phyloP scores from a whole-genome alignment of 1,140 invertebrate genomes.

The Danaus melanippus region DNA sequence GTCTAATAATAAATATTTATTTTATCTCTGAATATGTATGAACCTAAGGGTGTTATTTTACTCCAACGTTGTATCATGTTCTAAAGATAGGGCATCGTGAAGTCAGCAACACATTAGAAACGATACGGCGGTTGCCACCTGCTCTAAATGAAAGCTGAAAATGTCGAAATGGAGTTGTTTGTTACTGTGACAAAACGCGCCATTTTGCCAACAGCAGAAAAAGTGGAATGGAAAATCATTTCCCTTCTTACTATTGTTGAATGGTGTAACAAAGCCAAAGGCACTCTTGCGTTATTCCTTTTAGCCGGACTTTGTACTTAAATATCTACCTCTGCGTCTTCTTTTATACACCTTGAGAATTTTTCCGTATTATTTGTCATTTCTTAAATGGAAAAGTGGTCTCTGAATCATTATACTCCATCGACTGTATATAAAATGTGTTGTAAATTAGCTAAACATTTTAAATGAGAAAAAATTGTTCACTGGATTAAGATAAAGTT shows the following conservation, averaged over 20 bases:
- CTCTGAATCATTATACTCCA: slow-evolving; percentile 15
- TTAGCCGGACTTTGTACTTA: slow-evolving; percentile 43
- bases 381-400: slow-evolving; percentile 12
- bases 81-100: slow-evolving; percentile 1
- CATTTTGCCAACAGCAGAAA: slow-evolving; percentile 31
- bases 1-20: too few relatives aligned
- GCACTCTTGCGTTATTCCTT: slow-evolving; percentile 37
- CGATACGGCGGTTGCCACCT: slow-evolving; percentile 29
- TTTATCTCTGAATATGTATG: too few relatives aligned
- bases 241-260: slow-evolving; percentile 46
- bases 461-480: background rate
- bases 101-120: slow-evolving; percentile 28
- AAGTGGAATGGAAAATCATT: slow-evolving; percentile 50
- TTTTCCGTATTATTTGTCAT: slow-evolving; percentile 16
- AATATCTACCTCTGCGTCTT: slow-evolving; percentile 26
- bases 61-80: too few relatives aligned
- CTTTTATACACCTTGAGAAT: slow-evolving; percentile 23
- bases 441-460: slow-evolving; percentile 11
- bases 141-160: slow-evolving; percentile 29
- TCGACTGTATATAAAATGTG: slow-evolving; percentile 11
- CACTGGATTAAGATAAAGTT: background rate
- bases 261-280: slow-evolving; percentile 39
- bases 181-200: slow-evolving; percentile 30
- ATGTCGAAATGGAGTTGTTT: slow-evolving; percentile 33
- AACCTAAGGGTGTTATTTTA: too few relatives aligned